Evolutionary conservation across 2,113 vertebrate species (phyloP).

Genomic region (Gymnorhina tibicen): DNA sequence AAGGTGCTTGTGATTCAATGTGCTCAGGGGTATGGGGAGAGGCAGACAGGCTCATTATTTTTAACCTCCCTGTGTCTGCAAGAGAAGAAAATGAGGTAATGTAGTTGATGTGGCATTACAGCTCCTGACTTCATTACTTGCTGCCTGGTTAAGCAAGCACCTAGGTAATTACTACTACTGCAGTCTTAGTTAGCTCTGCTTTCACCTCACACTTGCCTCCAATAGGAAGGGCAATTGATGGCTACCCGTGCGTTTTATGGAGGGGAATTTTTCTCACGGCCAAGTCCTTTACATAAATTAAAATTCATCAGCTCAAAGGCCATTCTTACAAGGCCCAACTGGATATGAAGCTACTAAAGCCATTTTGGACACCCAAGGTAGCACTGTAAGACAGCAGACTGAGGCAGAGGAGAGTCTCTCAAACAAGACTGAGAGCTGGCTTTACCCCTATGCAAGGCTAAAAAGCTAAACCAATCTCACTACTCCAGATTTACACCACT

Average conservation of each 20-base stretch:
- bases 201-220: background rate
- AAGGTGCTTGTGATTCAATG: slow-evolving; percentile 74
- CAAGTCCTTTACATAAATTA: background rate
- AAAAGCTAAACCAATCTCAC: background rate
- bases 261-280: background rate
- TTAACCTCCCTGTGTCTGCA: slow-evolving; percentile 45
- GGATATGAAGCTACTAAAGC: background rate
- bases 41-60: slow-evolving; percentile 68
- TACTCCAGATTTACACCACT: background rate
- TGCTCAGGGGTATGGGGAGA: slow-evolving; percentile 65
- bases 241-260: background rate
- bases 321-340: background rate
- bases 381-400: background rate
- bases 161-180: background rate
- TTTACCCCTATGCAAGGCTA: background rate
- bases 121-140: slow-evolving; percentile 57
- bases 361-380: background rate
- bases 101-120: slow-evolving; percentile 29
- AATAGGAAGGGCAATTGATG: background rate
- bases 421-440: background rate
- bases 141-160: slow-evolving; percentile 30
- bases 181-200: background rate
- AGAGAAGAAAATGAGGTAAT: slow-evolving; percentile 48
- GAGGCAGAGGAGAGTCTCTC: background rate
- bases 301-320: background rate